Evolutionary conservation across 2,113 vertebrate species (phyloP), one percentile per base, ranked within the genome.

Genomic region (Calonectris borealis): DNA sequence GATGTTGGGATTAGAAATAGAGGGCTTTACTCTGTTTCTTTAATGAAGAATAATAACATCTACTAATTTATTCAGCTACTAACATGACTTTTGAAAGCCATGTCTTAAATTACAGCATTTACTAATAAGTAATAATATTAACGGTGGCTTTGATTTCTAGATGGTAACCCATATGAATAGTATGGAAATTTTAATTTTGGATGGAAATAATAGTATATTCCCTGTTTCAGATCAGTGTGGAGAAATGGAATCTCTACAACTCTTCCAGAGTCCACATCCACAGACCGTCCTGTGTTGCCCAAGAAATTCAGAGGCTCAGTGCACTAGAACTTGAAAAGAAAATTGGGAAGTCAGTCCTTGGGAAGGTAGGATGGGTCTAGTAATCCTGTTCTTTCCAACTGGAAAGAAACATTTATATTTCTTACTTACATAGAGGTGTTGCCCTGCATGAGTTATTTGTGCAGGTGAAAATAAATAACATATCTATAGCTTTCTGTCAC

Each of bases 211-310:
- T 65, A 16, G 34, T 79, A 2, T 40, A 25, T 94, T 93, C 46
- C 5, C 5, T 94, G 42, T 95, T 95, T 57, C 97, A 99, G 99
- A 89, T 99, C 96, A 98, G 98, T 3, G 99, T 99, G 87, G 99
- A 99, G 90, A 99, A 99, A 80, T 99, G 99, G 99, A 99, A 98
- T 97, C 98, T 99, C 94, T 98, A 98, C 97, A 99, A 99, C 69
- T 98, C 99, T 13, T 98, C 99, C 54, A 98, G 99, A 64, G 97
- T 99, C 80, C 99, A 99, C 51, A 77, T 99, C 82, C 99, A 99
- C 77, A 98, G 99, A 66, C 96, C 99, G 0, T 99, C 99, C 1
- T 99, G 99, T 5, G 99, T 99, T 60, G 99, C 99, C 42, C 98
- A 99, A 20, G 99, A 99, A 98, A 98, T 99, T 95, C 98, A 99